phyloP scores from a whole-genome alignment of 2,888 invertebrate genomes.

The Cataglyphis altisquamis region DNA sequence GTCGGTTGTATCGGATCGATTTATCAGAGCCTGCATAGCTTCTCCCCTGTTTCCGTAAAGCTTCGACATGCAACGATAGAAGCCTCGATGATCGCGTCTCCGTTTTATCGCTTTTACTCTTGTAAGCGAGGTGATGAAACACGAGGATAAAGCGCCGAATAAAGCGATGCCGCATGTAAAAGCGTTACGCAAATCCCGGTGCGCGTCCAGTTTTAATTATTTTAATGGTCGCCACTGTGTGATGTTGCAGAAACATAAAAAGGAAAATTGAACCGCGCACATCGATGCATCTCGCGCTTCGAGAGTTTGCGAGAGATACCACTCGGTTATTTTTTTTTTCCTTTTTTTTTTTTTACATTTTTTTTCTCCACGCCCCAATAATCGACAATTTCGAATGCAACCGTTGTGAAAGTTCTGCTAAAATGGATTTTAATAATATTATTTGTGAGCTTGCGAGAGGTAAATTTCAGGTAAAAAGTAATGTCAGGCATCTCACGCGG shows the following conservation, averaged over 20 bases:
- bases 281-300: background rate
- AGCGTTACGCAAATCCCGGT: background rate
- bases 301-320: background rate
- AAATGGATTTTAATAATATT: slow-evolving; percentile 66
- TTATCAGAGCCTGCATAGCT: slow-evolving; percentile 44
- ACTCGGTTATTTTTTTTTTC: slow-evolving; percentile 19
- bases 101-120: slow-evolving; percentile 38
- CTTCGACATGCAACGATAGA: slow-evolving; percentile 20
- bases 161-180: background rate
- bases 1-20: slow-evolving; percentile 56
- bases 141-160: background rate
- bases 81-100: slow-evolving; percentile 6
- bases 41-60: slow-evolving; percentile 2
- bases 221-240: slow-evolving; percentile 3
- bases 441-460: slow-evolving; percentile 45
- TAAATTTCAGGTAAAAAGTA: slow-evolving; percentile 29
- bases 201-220: slow-evolving; percentile 19
- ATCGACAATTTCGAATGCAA: slow-evolving; percentile 19
- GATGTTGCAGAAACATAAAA: background rate
- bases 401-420: slow-evolving; percentile 39
- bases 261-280: background rate
- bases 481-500: slow-evolving; percentile 21
- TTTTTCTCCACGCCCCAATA: background rate
- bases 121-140: slow-evolving; percentile 18
- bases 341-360: background rate